Percentiles rank a stretch among this genome's conserved stretches.
Evolutionary conservation across 2,113 vertebrate genomes (phyloP).

Genomic region (Tragelaphus imberbis): DNA sequence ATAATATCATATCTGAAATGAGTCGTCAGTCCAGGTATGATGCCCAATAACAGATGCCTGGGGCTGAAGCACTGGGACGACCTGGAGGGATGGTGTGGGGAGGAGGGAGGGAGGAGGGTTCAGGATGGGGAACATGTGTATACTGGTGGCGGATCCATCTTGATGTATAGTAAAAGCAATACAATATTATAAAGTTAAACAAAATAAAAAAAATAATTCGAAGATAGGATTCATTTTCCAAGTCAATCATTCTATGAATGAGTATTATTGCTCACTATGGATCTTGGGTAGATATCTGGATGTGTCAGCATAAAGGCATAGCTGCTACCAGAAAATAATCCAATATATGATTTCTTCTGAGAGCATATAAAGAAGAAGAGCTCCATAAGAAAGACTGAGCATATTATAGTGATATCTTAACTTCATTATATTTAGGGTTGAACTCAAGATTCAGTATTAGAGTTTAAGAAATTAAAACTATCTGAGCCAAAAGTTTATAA

Average conservation of each 20-base stretch:
- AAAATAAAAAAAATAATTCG: not conserved
- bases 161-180: too few relatives aligned
- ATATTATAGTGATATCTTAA: not conserved
- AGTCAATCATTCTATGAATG: not conserved
- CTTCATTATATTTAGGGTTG: not conserved
- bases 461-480: not conserved
- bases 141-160: too few relatives aligned
- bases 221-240: not conserved
- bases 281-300: not conserved
- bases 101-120: too few relatives aligned
- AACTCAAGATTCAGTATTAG: not conserved
- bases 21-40: too few relatives aligned
- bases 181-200: too few relatives aligned
- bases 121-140: too few relatives aligned
- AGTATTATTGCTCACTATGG: not conserved
- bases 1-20: too few relatives aligned
- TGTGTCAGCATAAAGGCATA: not conserved
- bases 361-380: not conserved
- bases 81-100: too few relatives aligned
- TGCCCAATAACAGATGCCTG: too few relatives aligned
- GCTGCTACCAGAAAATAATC: not conserved
- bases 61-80: too few relatives aligned
- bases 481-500: not conserved
- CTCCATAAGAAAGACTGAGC: not conserved
- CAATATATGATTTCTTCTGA: not conserved